phyloP scores from a whole-genome alignment of 2,888 invertebrate species.

The Neoascia interrupta region DNA sequence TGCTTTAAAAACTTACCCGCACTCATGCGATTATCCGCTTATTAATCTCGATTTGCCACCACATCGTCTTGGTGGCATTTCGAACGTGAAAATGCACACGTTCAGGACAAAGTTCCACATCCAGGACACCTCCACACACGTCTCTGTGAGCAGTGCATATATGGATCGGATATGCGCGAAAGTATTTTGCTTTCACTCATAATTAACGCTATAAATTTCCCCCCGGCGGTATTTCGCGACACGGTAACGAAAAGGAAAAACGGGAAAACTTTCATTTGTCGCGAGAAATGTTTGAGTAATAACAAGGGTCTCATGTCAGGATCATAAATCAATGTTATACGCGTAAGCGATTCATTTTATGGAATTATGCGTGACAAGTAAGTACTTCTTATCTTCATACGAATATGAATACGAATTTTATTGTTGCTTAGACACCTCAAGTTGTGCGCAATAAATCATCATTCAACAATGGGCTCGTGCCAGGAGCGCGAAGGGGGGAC shows the following conservation, averaged over 20 bases:
- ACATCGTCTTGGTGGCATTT: slow-evolving; percentile 16
- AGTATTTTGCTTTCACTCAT: slow-evolving; percentile 56
- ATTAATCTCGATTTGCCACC: slow-evolving; percentile 52
- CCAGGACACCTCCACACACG: not conserved
- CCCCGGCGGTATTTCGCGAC: slow-evolving; percentile 28
- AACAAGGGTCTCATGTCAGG: slow-evolving; percentile 63
- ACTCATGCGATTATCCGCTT: slow-evolving; percentile 42
- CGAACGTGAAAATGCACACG: slow-evolving; percentile 24
- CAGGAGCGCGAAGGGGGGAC: slow-evolving; percentile 29
- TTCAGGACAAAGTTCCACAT: slow-evolving; percentile 10
- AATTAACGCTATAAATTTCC: slow-evolving; percentile 65
- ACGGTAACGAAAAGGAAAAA: not conserved
- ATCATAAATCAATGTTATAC: slow-evolving; percentile 67
- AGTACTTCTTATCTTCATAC: slow-evolving; percentile 67
- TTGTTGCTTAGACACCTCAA: slow-evolving; percentile 63
- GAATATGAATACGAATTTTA: slow-evolving; percentile 69
- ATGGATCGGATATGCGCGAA: slow-evolving; percentile 21
- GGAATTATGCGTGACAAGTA: slow-evolving; percentile 68
- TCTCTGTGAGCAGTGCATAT: not conserved
- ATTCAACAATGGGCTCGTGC: slow-evolving; percentile 53
- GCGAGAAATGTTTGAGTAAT: slow-evolving; percentile 59
- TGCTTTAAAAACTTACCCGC: slow-evolving; percentile 35
- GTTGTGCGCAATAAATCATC: slow-evolving; percentile 62
- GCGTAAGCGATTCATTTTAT: slow-evolving; percentile 67
- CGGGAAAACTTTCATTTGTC: slow-evolving; percentile 14